phyloP scores from a whole-genome alignment of 2,888 invertebrate genomes.

The Tinea semifulvella region DNA sequence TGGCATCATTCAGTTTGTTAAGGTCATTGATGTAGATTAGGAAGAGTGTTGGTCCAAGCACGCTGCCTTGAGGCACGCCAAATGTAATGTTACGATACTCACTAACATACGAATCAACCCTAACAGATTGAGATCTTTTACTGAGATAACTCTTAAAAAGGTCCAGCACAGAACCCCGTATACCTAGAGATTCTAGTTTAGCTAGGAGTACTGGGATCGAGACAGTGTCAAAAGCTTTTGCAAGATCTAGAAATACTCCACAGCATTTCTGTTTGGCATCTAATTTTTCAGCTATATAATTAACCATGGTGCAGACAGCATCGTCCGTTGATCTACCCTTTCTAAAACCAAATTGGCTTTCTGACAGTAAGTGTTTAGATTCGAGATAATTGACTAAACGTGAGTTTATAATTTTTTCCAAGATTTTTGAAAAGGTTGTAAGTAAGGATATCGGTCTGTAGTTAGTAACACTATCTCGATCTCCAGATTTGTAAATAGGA shows the following conservation, averaged over 20 bases:
- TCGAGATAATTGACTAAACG: not conserved
- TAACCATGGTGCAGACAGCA: not conserved
- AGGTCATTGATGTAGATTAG: constrained; percentile 11
- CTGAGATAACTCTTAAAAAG: constrained; percentile 8
- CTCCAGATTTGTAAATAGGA: constrained; percentile 16
- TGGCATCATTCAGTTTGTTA: not conserved
- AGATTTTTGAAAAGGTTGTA: constrained; percentile 16
- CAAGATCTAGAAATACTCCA: constrained; percentile 11
- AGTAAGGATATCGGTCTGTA: constrained; percentile 18
- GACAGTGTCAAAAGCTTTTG: constrained; percentile 5
- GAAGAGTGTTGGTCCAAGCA: constrained; percentile 9
- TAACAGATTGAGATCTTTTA: not conserved
- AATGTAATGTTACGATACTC: not conserved
- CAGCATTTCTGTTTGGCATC: not conserved
- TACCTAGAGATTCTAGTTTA: constrained; percentile 10
- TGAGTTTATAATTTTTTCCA: not conserved
- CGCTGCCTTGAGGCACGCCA: constrained; percentile 11
- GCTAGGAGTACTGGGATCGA: constrained; percentile 8
- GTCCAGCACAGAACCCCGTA: constrained; percentile 8
- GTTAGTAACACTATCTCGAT: constrained; percentile 16
- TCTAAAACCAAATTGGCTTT: constrained; percentile 18
- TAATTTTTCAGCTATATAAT: constrained; percentile 1
- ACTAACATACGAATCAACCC: not conserved
- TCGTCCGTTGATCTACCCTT: not conserved
- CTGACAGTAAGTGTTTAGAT: not conserved